Evolutionary conservation across 1,140 invertebrate genomes (phyloP).

Genomic region (Drosophila ercepeae): DNA sequence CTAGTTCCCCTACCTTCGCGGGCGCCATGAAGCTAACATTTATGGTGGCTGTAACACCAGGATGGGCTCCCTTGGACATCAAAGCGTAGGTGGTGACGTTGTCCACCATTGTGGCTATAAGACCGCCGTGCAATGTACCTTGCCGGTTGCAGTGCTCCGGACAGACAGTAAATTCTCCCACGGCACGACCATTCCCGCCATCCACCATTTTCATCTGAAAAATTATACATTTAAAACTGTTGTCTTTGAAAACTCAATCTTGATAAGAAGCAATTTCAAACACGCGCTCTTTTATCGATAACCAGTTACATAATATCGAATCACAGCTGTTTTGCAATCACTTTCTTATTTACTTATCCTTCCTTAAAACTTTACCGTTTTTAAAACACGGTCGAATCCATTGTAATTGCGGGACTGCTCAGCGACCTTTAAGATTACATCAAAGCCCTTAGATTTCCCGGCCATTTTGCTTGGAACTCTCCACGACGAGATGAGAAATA

Average conservation of each 20-base stretch:
- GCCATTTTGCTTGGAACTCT: slow-evolving; percentile 57
- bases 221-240: neutral
- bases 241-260: neutral
- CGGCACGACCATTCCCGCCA: slow-evolving; percentile 58
- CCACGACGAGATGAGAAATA: slow-evolving; percentile 26
- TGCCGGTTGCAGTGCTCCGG: slow-evolving; percentile 90
- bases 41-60: slow-evolving; percentile 90
- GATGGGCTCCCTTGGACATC: slow-evolving; percentile 86
- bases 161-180: slow-evolving; percentile 89
- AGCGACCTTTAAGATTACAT: slow-evolving; percentile 77
- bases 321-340: slow-evolving; percentile 50
- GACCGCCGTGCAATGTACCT: slow-evolving; percentile 93
- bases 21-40: slow-evolving; percentile 90
- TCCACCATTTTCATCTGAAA: slow-evolving; percentile 59
- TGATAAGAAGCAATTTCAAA: neutral
- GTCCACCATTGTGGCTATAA: slow-evolving; percentile 93
- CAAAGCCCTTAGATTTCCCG: slow-evolving; percentile 75
- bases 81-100: slow-evolving; percentile 92
- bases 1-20: slow-evolving; percentile 89
- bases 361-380: slow-evolving; percentile 83
- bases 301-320: slow-evolving; percentile 50
- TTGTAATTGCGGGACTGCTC: slow-evolving; percentile 62
- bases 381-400: slow-evolving; percentile 84
- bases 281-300: slow-evolving; percentile 54
- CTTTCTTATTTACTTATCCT: neutral